These are phyloP conservation scores for Leptinotarsa tumamoca DNA, from an alignment of 2,888 invertebrate genomes.

Conservation along the genomic window DNA sequence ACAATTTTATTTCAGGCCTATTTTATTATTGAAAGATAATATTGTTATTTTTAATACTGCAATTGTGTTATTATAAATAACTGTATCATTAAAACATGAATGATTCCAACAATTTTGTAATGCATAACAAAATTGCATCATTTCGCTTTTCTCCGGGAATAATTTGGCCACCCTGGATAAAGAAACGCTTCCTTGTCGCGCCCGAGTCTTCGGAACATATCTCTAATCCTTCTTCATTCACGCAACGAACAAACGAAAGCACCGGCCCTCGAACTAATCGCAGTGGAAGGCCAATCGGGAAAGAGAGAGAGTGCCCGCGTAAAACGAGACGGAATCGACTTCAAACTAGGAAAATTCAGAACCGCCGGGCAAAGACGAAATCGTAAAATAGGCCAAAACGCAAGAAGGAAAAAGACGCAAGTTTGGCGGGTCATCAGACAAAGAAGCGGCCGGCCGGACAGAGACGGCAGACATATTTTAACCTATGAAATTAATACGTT, in stretches of 20 bases:
- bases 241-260: background rate
- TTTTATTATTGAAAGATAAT: too few relatives aligned
- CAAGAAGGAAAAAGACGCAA: conserved; percentile 70
- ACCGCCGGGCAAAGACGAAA: conserved; percentile 57
- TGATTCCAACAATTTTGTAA: too few relatives aligned
- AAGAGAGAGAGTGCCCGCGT: conserved; percentile 49
- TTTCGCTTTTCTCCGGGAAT: too few relatives aligned
- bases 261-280: background rate
- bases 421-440: conserved; percentile 61
- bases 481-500: conserved; percentile 65
- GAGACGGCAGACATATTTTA: conserved; percentile 53
- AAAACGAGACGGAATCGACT: conserved; percentile 60
- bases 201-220: background rate
- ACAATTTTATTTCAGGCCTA: too few relatives aligned
- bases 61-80: too few relatives aligned
- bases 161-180: background rate
- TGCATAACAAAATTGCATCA: too few relatives aligned
- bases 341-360: conserved; percentile 60
- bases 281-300: conserved; percentile 43
- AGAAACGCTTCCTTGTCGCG: background rate
- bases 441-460: conserved; percentile 47
- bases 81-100: too few relatives aligned
- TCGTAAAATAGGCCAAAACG: conserved; percentile 66
- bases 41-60: too few relatives aligned
- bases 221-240: background rate